Conservation (phyloP, 2,888 invertebrate genomes). For the Heteropelma amictum region DNA sequence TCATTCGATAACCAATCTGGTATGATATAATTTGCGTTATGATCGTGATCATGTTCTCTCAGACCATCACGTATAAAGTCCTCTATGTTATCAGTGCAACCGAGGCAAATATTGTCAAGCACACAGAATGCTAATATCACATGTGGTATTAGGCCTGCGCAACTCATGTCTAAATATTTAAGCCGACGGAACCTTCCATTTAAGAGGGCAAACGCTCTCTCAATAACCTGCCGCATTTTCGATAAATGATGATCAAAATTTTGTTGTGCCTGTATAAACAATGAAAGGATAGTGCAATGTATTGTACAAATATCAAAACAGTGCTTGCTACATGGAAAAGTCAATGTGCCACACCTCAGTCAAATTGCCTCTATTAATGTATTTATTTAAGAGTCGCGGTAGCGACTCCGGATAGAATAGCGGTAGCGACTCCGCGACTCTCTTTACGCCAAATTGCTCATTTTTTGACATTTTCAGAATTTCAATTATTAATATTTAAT, state of each 20-base stretch:
- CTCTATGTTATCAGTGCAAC: background rate
- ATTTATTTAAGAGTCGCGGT: too few species aligned
- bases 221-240: conserved; percentile 58
- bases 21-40: too few species aligned
- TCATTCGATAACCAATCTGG: too few species aligned
- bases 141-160: conserved; percentile 58
- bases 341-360: conserved; percentile 1
- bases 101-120: conserved; percentile 59
- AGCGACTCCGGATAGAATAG: too few species aligned
- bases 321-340: too few species aligned
- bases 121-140: conserved; percentile 61
- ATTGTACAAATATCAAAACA: too few species aligned
- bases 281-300: too few species aligned
- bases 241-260: conserved; percentile 54
- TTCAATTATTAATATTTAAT: too few species aligned
- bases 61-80: background rate
- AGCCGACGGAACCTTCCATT: conserved; percentile 62
- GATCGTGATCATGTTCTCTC: background rate
- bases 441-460: too few species aligned
- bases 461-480: too few species aligned
- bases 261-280: conserved; percentile 3
- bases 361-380: conserved; percentile 57
- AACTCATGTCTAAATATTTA: conserved; percentile 63
- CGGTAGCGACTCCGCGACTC: too few species aligned
- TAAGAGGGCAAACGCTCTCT: conserved; percentile 61